Percentiles rank a stretch among this genome's conserved stretches.
These are phyloP conservation scores for Oryzaephilus surinamensis DNA, from an alignment of 1,140 invertebrate species.

Conservation along the genomic window DNA sequence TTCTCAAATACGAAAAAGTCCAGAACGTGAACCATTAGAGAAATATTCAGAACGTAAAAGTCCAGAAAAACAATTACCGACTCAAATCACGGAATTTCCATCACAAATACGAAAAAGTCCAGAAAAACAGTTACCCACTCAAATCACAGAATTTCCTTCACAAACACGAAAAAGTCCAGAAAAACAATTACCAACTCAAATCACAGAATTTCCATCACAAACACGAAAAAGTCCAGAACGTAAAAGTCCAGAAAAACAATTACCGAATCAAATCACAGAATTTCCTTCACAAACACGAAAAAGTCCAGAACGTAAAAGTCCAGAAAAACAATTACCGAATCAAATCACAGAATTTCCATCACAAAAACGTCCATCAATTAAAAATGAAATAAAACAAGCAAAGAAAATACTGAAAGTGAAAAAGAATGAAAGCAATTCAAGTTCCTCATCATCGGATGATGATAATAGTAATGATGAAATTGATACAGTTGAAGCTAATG, in stretches of 20 bases:
- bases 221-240: conserved; percentile 10
- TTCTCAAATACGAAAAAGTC: conserved; percentile 15
- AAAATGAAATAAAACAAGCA: not conserved
- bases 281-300: conserved; percentile 25
- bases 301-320: conserved; percentile 16
- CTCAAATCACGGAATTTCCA: conserved; percentile 10
- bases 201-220: conserved; percentile 11
- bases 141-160: conserved; percentile 8
- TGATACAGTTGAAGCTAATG: not conserved
- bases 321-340: conserved; percentile 2
- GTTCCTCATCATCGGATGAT: conserved; percentile 2
- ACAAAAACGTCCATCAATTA: not conserved
- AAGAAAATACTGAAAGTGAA: not conserved
- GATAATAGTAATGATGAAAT: conserved; percentile 7
- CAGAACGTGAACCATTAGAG: conserved; percentile 12
- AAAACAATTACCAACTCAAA: no score
- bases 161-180: conserved; percentile 11
- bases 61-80: conserved; percentile 11
- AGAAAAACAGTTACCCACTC: conserved; percentile 10
- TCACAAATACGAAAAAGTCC: conserved; percentile 10
- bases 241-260: conserved; percentile 8
- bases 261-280: conserved; percentile 16
- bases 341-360: not conserved
- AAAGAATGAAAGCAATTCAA: not conserved
- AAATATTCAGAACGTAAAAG: conserved; percentile 11